These are phyloP conservation scores for Dolichoris vasculosae DNA, from an alignment of 1,140 invertebrate genomes.

Conservation along the genomic window DNA sequence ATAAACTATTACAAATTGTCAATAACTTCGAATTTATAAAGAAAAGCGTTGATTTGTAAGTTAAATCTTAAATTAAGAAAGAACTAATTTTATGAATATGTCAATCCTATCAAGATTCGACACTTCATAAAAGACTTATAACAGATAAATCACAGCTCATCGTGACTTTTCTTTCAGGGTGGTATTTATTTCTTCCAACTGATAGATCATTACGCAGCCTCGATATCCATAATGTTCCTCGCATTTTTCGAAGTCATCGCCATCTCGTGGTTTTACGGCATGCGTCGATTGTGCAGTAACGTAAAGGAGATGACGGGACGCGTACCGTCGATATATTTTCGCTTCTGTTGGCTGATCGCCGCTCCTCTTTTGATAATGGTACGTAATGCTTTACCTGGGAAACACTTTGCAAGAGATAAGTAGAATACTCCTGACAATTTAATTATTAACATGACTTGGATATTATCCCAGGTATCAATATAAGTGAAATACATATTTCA, in stretches of 20 bases:
- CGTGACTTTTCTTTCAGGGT: slow-evolving; percentile 76
- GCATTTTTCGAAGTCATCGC: slow-evolving; percentile 94
- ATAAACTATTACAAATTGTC: too few species aligned
- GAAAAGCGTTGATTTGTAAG: too few species aligned
- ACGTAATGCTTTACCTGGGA: slow-evolving; percentile 61
- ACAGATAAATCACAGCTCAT: neutral
- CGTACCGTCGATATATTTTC: slow-evolving; percentile 86
- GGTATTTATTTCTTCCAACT: slow-evolving; percentile 95
- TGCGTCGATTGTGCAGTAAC: slow-evolving; percentile 84
- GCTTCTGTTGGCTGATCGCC: slow-evolving; percentile 88
- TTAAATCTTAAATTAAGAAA: neutral
- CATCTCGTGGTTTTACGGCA: slow-evolving; percentile 94
- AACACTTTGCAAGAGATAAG: neutral
- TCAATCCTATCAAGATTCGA: neutral
- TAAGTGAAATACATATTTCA: too few species aligned
- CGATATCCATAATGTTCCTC: slow-evolving; percentile 91
- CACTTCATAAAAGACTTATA: neutral
- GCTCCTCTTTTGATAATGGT: slow-evolving; percentile 88
- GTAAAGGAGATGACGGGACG: slow-evolving; percentile 91
- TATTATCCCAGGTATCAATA: too few species aligned
- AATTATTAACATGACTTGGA: too few species aligned
- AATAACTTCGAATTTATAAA: too few species aligned
- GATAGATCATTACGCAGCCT: slow-evolving; percentile 94
- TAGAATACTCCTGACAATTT: too few species aligned
- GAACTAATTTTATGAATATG: too few species aligned